These are phyloP conservation scores for Prionailurus bengalensis DNA, from an alignment of 2,113 vertebrate genomes.

Conservation along the genomic window DNA sequence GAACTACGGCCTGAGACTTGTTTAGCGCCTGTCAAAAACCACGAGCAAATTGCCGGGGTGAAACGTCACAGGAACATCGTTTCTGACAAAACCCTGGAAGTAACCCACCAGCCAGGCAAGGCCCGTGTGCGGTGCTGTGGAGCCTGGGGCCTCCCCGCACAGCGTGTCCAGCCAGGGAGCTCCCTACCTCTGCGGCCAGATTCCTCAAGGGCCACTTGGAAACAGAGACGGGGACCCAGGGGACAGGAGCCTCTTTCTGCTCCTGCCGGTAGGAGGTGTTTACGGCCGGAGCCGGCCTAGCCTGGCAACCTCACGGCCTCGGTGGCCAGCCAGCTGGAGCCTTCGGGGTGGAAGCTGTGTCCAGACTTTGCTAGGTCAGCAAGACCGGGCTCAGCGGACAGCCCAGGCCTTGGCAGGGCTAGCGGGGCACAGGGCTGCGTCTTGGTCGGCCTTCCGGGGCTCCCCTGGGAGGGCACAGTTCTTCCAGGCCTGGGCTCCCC, in stretches of 20 bases:
- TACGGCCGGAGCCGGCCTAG: constrained; percentile 21
- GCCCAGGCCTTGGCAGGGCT: background rate
- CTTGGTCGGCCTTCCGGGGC: background rate
- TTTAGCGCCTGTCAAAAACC: constrained; percentile 85
- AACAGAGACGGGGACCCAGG: constrained; percentile 59
- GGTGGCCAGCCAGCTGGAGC: background rate
- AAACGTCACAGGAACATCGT: constrained; percentile 85
- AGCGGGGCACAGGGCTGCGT: background rate
- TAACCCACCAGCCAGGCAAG: constrained; percentile 83
- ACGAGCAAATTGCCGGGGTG: constrained; percentile 84
- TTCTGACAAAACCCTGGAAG: constrained; percentile 88
- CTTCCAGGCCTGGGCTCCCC: accelerated
- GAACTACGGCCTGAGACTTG: constrained; percentile 73
- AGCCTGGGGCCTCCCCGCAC: constrained; percentile 68
- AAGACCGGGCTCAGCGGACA: background rate
- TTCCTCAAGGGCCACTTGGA: constrained; percentile 79
- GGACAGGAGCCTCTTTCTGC: constrained; percentile 52
- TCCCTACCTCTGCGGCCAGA: constrained; percentile 70
- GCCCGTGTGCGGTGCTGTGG: constrained; percentile 80
- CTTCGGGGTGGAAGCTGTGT: background rate
- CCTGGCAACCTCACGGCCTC: background rate
- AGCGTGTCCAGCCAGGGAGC: constrained; percentile 82
- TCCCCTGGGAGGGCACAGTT: background rate
- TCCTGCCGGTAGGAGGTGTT: constrained; percentile 64
- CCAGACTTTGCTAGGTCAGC: background rate